Conservation (phyloP, 2,888 invertebrate genomes). For the Rhingia rostrata region DNA sequence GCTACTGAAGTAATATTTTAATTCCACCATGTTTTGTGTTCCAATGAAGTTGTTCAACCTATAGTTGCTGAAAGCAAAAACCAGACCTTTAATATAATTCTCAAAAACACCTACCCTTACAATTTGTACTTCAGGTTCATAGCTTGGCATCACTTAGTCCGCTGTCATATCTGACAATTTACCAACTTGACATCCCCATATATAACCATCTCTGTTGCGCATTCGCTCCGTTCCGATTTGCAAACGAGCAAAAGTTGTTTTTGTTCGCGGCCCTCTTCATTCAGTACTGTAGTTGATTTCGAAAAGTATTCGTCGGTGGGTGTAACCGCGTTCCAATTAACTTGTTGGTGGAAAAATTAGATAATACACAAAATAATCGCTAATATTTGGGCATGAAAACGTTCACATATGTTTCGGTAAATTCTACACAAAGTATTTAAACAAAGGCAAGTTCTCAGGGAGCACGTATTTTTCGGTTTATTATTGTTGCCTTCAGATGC, state of each 20-base stretch:
- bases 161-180: conserved; percentile 14
- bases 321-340: conserved; percentile 39
- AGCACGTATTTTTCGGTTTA: conserved; percentile 21
- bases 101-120: too few relatives aligned
- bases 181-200: conserved; percentile 13
- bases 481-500: conserved; percentile 16
- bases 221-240: conserved; percentile 32
- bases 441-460: conserved; percentile 24
- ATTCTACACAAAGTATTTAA: conserved; percentile 12
- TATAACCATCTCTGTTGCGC: conserved; percentile 11
- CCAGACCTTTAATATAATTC: too few relatives aligned
- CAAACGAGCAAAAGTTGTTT: conserved; percentile 51
- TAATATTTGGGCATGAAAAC: conserved; percentile 8
- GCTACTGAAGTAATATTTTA: too few relatives aligned
- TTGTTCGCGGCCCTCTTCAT: conserved; percentile 53
- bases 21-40: too few relatives aligned
- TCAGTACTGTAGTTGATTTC: conserved; percentile 50
- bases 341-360: conserved; percentile 45
- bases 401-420: conserved; percentile 6
- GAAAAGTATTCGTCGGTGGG: conserved; percentile 34
- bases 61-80: too few relatives aligned
- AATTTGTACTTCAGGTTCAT: not conserved
- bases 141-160: conserved; percentile 10
- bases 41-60: too few relatives aligned
- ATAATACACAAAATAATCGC: conserved; percentile 35